Evolutionary conservation across 2,888 invertebrate genomes (phyloP).

Genomic region (Melinaea marsaeus): DNA sequence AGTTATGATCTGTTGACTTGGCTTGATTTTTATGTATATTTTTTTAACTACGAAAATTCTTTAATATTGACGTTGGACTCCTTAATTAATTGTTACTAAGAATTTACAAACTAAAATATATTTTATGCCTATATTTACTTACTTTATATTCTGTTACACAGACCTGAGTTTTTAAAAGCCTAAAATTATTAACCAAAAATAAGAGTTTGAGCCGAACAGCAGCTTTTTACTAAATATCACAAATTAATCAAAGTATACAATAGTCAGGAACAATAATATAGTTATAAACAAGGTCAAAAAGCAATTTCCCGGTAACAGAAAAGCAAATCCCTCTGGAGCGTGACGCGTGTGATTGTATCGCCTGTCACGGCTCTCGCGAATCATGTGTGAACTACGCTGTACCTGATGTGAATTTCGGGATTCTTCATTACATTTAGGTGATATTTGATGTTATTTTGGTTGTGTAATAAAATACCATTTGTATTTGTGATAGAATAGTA

Average conservation of each 20-base stretch:
- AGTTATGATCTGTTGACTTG: background rate
- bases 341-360: slow-evolving; percentile 27
- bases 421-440: slow-evolving; percentile 13
- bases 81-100: no score
- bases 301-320: slow-evolving; percentile 19
- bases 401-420: slow-evolving; percentile 25
- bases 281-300: slow-evolving; percentile 19
- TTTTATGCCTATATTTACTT: no score
- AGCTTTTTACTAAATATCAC: no score
- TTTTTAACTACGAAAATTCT: no score
- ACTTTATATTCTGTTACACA: no score
- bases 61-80: no score
- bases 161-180: no score
- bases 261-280: slow-evolving; percentile 9
- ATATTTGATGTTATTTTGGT: background rate
- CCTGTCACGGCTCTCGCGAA: slow-evolving; percentile 24
- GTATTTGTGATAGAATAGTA: background rate
- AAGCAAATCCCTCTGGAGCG: slow-evolving; percentile 20
- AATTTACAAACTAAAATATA: no score
- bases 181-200: no score
- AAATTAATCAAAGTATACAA: background rate
- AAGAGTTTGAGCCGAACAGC: no score
- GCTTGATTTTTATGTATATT: background rate
- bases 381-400: slow-evolving; percentile 25
- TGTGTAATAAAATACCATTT: background rate